Evolutionary conservation across 2,888 invertebrate species (phyloP), one percentile per base, ranked within the genome.

Genomic region (Himalopsyche japonica): DNA sequence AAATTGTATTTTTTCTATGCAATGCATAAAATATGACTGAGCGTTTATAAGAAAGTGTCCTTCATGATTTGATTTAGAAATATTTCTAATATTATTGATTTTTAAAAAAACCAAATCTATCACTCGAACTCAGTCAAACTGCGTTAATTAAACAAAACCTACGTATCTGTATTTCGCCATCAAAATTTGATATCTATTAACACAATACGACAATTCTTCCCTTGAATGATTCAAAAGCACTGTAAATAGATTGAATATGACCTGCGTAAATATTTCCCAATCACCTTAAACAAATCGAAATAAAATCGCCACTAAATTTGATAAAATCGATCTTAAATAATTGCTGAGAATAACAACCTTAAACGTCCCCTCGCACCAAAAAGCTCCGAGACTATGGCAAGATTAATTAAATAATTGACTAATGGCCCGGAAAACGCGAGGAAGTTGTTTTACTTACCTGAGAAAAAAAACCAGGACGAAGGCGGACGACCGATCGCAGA

Each of bases 391-490:
- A 49, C 48, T 48, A 81, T 77, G 85, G 79, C 79, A 81, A 83
- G 90, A 92, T 91, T 93, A 92, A 92, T 92, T 91, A 91, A 92
- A 91, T 91, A 91, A 90, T 91, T 91, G 91, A 89, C 91, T 92
- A 93, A 92, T 93, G 92, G 92, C 85, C 87, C 88, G 88, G 88
- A 88, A 88, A 87, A 85, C 87, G 86, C 82, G 86, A 85, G 86
- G 85, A 86, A 84, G 87, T 86, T 86, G 87, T 87, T 86, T 84
- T 87, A 87, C 86, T 87, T 87, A 87, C 86, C 86, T 86, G 86
- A 24, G 79, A 82, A 80, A 81, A 85, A 77, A 81, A 84, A 64
- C 78, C 70, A 77, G 70, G 24, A 78, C 80, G 47, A 18, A 48
- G 37, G 76, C 70, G 64, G 18, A 47, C 43, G 27, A 37, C 20